Base-by-base conservation (phyloP, 2,113 vertebrate genomes). In the Gobiocypris rarus region DNA sequence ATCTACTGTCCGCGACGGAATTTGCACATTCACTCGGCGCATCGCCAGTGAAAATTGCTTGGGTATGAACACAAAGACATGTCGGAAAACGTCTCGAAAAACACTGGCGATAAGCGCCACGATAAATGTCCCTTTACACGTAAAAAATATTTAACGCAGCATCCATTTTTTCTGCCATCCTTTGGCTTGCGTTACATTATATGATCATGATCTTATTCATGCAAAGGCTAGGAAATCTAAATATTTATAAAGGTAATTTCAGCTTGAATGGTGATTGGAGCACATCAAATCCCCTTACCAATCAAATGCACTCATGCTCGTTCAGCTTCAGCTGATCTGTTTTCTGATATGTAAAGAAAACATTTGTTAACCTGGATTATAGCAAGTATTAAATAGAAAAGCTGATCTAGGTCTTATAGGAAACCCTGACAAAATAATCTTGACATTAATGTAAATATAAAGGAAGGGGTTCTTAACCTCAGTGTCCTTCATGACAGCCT, bases 391-490 rank as follows among this genome's bases (percentile, higher is more conserved):
- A 73, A 73, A 73, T 24, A 73, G 69, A 26, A 63, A 63, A 63
- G 38, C 56, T 52, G 71, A 26, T 43, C 38, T 26, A 61, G n/a
- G 7, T 17, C 28, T 3, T 78, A 61, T 45, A 73, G 69, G 15
- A 73, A 11, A 7, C 69, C 50, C 65, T 34, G 38, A 74, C 17
- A 26, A 31, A n/a, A 34, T 73, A 13, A 80, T 38, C 41, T 63
- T 24, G 10, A 63, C 9, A 48, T 6, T n/a, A 41, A 63, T 69
- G 65, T 73, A 73, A 38, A 73, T n/a, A 28, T 41, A 26, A 19
- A 45, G 73, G 69, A 7, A 34, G 22, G 13, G 11, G 67, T 63
- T 31, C 19, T 84, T 91, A 90, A 96, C 95, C 92, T 94, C 87
- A 1, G 70, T 89, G 48, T 91, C 88, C 88, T 92, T 86, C 90